Base-by-base conservation (phyloP, 2,113 vertebrate species). In the Eptesicus fuscus region DNA sequence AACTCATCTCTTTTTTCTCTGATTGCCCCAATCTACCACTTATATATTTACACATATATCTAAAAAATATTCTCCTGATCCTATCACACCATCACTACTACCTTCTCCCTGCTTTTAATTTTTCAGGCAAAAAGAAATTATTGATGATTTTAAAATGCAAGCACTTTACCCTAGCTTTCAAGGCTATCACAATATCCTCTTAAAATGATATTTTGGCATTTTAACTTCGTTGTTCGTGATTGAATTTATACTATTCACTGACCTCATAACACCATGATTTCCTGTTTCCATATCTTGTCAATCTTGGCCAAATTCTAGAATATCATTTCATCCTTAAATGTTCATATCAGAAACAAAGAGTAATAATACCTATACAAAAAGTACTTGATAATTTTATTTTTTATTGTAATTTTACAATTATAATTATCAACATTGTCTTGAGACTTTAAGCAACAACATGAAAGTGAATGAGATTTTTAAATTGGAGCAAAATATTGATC, bases 51-150 rank as follows among this genome's bases (percentile, higher is more conserved):
- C 65, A 88, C 18, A 56, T 65, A 18, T 49, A 47, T 70, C 77
- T 80, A 22, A 69, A 97, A 90, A 35, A 78, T 12, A 59, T 47
- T 77, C 25, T 70, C 78, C 11, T n/a, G 51, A 82, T 89, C 37
- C 59, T 59, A 86, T n/a, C 32, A 59, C 0, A 61, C 18, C 32
- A 82, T 73, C 17, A 56, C 51, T 79, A 71, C 25, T 22, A 85
- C 14, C 20, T 4, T 49, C 44, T 30, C 17, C 47, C 40, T 83
- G 49, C 18, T 86, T 94, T 94, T 65, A 73, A 86, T 23, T 95
- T 94, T 88, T 93, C 32, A 83, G 42, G 59, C 56, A 86, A 94
- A 94, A 49, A 13, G 7, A 94, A 94, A 61, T 61, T 65, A 78
- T 28, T 83, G 30, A 79, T 63, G 14, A 89, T 86, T 96, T 96